phyloP scores from a whole-genome alignment of 2,797 vertebrate genomes.

The Garrulus glandarius region DNA sequence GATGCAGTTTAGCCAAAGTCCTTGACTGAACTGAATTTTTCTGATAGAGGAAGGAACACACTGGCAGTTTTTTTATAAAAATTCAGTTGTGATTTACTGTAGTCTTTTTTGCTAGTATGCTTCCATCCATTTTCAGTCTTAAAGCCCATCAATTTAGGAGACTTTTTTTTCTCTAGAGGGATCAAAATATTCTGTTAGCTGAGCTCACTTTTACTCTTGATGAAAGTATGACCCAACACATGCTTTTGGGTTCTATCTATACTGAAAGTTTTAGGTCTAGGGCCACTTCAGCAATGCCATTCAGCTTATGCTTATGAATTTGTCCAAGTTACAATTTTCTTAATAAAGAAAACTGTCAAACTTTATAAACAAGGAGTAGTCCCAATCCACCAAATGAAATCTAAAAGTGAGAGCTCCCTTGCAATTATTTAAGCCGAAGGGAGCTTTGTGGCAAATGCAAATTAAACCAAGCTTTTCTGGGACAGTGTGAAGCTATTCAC shows the following conservation, averaged over 20 bases:
- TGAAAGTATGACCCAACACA: neutral
- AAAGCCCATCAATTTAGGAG: neutral
- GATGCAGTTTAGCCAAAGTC: neutral
- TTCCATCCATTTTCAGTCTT: constrained; percentile 11
- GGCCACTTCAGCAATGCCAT: neutral
- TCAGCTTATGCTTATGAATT: neutral
- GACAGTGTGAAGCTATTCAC: constrained; percentile 27
- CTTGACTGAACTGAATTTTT: neutral
- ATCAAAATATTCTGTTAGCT: neutral
- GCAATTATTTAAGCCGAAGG: constrained; percentile 13
- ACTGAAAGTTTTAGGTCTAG: neutral
- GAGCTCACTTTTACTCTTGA: neutral
- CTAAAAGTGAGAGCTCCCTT: constrained; percentile 31
- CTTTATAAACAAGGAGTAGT: constrained; percentile 14
- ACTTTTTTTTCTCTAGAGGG: neutral
- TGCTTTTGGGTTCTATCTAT: neutral
- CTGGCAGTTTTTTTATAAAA: neutral
- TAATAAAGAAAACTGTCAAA: constrained; percentile 37
- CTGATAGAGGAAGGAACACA: neutral
- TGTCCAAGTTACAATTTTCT: constrained; percentile 10
- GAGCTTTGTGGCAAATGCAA: constrained; percentile 56
- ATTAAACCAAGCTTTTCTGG: constrained; percentile 44
- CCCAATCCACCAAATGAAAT: constrained; percentile 30
- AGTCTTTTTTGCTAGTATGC: neutral
- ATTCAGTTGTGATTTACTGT: constrained; percentile 6